Conservation (phyloP, 2,888 invertebrate species). For the Tetragonisca angustula region DNA sequence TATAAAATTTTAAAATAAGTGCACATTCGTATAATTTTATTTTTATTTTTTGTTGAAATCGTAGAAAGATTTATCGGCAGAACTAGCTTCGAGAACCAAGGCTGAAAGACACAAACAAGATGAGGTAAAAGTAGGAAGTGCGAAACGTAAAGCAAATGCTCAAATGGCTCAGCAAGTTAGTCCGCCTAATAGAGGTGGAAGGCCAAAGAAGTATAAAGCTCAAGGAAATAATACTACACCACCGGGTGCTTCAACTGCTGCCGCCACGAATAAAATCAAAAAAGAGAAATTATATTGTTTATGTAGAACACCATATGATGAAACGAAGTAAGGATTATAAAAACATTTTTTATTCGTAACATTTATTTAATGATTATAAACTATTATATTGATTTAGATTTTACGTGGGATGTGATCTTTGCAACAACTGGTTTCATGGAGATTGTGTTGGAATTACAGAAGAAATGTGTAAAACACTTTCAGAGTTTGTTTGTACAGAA, state of each 20-base stretch:
- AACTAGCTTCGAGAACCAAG: conserved; percentile 89
- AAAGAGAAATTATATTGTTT: conserved; percentile 95
- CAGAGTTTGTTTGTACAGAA: conserved; percentile 95
- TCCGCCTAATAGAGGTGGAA: conserved; percentile 78
- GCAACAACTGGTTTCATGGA: conserved; percentile 99
- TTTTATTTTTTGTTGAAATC: conserved; percentile 57
- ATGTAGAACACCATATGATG: conserved; percentile 97
- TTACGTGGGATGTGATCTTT: conserved; percentile 98
- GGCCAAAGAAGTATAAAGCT: conserved; percentile 82
- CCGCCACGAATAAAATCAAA: conserved; percentile 83
- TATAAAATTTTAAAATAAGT: background rate
- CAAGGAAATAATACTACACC: conserved; percentile 78
- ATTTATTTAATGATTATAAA: background rate
- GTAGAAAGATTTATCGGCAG: conserved; percentile 91
- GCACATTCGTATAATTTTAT: background rate
- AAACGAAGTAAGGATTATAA: conserved; percentile 90
- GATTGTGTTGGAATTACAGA: conserved; percentile 97
- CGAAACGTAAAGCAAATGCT: conserved; percentile 85
- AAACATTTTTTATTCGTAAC: background rate
- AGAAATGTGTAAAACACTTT: conserved; percentile 94
- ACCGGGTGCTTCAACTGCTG: conserved; percentile 74
- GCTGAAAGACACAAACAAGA: conserved; percentile 90
- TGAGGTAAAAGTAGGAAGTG: conserved; percentile 87
- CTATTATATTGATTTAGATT: conserved; percentile 86
- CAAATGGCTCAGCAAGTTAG: conserved; percentile 80